phyloP scores from a whole-genome alignment of 2,797 vertebrate species.

The Leucoraja ocellata region DNA sequence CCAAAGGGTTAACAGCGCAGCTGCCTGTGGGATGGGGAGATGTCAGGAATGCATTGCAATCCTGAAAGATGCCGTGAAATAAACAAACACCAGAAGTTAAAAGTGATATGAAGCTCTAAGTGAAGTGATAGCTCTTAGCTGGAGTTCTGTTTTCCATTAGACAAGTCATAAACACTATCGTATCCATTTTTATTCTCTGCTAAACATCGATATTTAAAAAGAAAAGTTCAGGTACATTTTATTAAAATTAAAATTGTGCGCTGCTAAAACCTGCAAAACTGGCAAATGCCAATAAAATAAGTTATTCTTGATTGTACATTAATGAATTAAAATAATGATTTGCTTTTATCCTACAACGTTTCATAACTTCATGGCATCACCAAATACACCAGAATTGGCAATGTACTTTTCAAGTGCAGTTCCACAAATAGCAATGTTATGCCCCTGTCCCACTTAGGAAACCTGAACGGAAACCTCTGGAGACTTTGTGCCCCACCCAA shows the following conservation, averaged over 20 bases:
- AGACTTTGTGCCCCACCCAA: too few relatives aligned
- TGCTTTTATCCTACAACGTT: background rate
- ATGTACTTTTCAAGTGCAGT: background rate
- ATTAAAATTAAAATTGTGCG: background rate
- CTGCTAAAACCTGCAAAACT: background rate
- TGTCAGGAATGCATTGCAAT: background rate
- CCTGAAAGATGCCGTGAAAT: conserved; percentile 10
- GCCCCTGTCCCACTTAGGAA: too few relatives aligned
- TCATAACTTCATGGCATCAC: background rate
- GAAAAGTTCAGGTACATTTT: background rate
- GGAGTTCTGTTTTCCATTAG: too few relatives aligned
- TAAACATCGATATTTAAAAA: background rate
- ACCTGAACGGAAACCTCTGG: too few relatives aligned
- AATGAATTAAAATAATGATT: background rate
- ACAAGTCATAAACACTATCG: background rate
- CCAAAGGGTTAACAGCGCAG: background rate
- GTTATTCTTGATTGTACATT: background rate
- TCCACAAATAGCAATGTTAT: background rate
- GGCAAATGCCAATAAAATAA: background rate
- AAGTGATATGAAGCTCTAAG: background rate
- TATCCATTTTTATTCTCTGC: background rate
- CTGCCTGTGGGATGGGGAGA: background rate
- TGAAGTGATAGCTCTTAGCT: background rate
- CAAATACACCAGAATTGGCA: background rate
- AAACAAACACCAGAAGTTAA: background rate